Conservation (phyloP, 2,113 vertebrate species). For the Phrynosoma platyrhinos region DNA sequence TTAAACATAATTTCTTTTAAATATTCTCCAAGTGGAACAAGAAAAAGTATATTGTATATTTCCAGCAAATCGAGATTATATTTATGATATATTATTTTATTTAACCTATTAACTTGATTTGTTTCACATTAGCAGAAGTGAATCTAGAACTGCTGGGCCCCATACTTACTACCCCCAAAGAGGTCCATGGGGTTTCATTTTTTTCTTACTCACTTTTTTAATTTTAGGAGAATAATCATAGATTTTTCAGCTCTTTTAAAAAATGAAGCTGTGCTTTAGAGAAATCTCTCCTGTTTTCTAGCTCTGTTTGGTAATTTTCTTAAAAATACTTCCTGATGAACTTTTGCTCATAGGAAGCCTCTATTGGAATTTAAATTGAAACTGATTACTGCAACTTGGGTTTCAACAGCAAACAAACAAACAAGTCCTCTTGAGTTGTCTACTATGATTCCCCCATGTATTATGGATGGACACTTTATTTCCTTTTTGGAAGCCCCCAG, state of each 20-base stretch:
- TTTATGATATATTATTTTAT: not conserved
- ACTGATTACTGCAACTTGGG: no score
- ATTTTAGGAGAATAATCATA: not conserved
- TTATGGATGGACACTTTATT: not conserved
- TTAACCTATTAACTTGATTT: not conserved
- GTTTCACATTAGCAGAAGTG: not conserved
- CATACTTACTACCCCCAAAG: not conserved
- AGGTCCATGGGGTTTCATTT: not conserved
- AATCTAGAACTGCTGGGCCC: no score
- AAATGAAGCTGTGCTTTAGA: no score
- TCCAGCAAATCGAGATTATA: not conserved
- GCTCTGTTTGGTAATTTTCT: no score
- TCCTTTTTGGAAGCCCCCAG: no score
- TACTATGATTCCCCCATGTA: not conserved
- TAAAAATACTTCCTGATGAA: no score
- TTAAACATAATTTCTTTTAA: not conserved
- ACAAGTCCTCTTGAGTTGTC: not conserved
- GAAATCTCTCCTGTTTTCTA: no score
- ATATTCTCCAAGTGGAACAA: not conserved
- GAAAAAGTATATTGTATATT: not conserved
- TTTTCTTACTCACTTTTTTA: not conserved
- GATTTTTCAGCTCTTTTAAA: not conserved
- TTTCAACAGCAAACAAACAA: no score
- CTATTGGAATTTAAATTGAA: no score
- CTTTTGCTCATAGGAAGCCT: no score